A percentile compares a stretch with the other conserved stretches of the same genome.
These are phyloP conservation scores for Capitella teleta DNA, from an alignment of 1,140 invertebrate species.

Conservation along the genomic window DNA sequence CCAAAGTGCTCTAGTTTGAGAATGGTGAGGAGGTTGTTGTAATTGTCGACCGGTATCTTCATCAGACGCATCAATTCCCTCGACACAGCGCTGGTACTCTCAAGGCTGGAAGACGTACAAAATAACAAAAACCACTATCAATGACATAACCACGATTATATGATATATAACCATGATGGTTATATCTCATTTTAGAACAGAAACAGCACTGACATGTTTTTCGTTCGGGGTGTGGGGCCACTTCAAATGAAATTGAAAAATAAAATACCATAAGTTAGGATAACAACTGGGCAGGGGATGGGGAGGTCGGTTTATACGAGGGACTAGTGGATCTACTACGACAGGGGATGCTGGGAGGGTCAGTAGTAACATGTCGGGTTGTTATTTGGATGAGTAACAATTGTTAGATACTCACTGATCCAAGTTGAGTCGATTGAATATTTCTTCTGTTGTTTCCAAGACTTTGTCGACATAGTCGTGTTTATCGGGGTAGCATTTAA, in stretches of 20 bases:
- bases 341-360: no score
- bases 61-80: constrained; percentile 84
- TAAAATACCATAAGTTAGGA: no score
- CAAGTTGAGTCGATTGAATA: constrained; percentile 66
- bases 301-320: no score
- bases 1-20: constrained; percentile 66
- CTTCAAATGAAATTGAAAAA: no score
- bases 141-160: no score
- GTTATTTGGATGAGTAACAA: not conserved
- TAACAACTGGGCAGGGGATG: no score
- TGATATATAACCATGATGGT: no score
- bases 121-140: no score
- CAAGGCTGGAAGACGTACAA: constrained; percentile 51
- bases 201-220: no score
- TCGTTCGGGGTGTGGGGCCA: no score
- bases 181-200: no score
- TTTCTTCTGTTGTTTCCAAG: constrained; percentile 72
- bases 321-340: no score
- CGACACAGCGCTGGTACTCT: constrained; percentile 70
- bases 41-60: constrained; percentile 87
- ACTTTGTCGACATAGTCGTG: constrained; percentile 94
- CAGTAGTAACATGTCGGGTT: not conserved
- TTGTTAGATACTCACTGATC: constrained; percentile 52
- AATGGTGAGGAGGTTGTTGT: constrained; percentile 81
- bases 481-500: constrained; percentile 90